phyloP scores from a whole-genome alignment of 2,888 invertebrate genomes.

The Cerastis leucographa region DNA sequence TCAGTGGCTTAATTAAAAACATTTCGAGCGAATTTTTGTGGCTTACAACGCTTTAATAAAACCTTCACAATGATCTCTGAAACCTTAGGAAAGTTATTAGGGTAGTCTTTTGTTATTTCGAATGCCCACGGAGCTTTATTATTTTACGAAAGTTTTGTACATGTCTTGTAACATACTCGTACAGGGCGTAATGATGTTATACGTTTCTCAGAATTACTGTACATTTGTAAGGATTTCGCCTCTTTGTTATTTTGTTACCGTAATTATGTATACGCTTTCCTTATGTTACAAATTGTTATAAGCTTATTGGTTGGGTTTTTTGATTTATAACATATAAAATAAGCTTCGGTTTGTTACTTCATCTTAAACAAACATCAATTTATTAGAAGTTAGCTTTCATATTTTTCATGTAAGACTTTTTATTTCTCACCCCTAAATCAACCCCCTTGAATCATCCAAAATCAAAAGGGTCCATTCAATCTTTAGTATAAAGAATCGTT shows the following conservation, averaged over 20 bases:
- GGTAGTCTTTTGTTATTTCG: constrained; percentile 66
- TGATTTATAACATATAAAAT: not conserved
- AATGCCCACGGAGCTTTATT: constrained; percentile 62
- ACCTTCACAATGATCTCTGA: constrained; percentile 71
- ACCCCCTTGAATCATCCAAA: not conserved
- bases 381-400: not conserved
- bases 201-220: constrained; percentile 43
- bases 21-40: constrained; percentile 72
- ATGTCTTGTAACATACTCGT: constrained; percentile 45
- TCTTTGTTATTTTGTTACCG: constrained; percentile 29
- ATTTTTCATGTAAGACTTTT: not conserved
- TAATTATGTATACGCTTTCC: constrained; percentile 13
- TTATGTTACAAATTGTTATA: constrained; percentile 16
- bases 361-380: not conserved
- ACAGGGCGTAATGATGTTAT: constrained; percentile 45
- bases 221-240: constrained; percentile 46
- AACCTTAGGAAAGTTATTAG: constrained; percentile 67
- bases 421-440: not conserved
- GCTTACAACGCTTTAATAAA: constrained; percentile 72
- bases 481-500: constrained; percentile 34
- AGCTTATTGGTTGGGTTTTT: not conserved
- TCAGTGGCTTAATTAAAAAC: constrained; percentile 75
- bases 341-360: not conserved
- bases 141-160: constrained; percentile 64
- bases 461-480: constrained; percentile 11